phyloP scores from a whole-genome alignment of 2,888 invertebrate species.

The Caenorhabditis sp. region DNA sequence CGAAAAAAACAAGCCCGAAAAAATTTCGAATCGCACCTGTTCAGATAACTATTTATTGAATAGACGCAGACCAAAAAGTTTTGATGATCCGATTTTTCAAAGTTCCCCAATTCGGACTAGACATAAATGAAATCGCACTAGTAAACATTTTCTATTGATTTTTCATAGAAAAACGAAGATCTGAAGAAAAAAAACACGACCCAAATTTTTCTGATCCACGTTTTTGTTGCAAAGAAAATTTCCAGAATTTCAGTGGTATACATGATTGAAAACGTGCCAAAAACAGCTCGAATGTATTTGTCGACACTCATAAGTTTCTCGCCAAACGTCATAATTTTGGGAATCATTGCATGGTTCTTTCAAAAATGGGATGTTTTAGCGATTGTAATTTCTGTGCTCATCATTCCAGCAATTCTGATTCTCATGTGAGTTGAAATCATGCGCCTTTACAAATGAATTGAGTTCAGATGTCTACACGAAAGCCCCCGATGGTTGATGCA shows the following conservation, averaged over 20 bases:
- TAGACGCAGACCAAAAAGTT: no score
- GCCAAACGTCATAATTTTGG: constrained; percentile 38
- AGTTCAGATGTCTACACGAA: constrained; percentile 34
- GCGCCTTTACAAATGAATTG: background rate
- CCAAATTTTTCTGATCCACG: no score
- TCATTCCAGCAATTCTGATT: constrained; percentile 48
- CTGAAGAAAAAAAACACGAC: no score
- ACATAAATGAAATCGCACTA: no score
- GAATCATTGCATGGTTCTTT: constrained; percentile 50
- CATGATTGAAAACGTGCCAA: constrained; percentile 41
- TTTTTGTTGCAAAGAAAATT: background rate
- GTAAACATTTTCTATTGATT: no score
- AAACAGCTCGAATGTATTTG: constrained; percentile 22
- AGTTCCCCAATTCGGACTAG: no score
- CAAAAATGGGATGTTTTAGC: constrained; percentile 52
- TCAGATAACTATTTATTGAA: no score
- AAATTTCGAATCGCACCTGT: no score
- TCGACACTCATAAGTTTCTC: constrained; percentile 37
- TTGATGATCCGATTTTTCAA: no score
- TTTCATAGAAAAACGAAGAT: no score
- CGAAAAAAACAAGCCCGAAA: no score
- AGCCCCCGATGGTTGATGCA: constrained; percentile 46
- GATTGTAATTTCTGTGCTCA: constrained; percentile 39
- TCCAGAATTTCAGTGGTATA: constrained; percentile 36
- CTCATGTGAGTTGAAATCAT: constrained; percentile 26